Base-by-base conservation (phyloP, 2,888 invertebrate genomes). In the Tetragonisca angustula region DNA sequence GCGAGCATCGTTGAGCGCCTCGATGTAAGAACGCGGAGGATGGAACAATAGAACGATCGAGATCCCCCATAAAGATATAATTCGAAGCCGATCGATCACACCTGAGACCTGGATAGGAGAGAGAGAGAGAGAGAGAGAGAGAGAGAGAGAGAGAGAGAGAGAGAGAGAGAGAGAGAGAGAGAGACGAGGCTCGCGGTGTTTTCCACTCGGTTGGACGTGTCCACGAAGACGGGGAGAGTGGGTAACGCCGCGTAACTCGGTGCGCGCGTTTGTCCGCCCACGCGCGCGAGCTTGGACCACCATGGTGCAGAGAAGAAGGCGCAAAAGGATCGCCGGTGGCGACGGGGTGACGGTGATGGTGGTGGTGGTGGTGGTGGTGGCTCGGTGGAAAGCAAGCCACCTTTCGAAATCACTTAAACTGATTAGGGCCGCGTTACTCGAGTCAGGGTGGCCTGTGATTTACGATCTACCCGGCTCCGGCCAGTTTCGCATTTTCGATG, bases 361-460 rank as follows among this genome's bases (percentile, higher is more conserved):
- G 36, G 36, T 9, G 36, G 9, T 36, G 80, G 76, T 74, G 74
- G 86, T 72, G 69, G 71, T 54, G 32, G 65, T 24, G 68, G 75
- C 50, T 32, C 3, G 24, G 65, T 54, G 74, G 70, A 61, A 36
- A 79, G 76, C 84, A 61, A 83, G 79, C 79, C 79, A 81, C 87
- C 91, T 89, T 92, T 92, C 90, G 89, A 88, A 92, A 92, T 92
- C 93, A 92, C 92, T 93, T 91, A 91, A 92, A 92, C 91, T 92
- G 92, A 93, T 93, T 93, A 93, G 91, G 90, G 89, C 64, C 32
- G 81, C 90, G 86, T 64, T 89, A 87, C 81, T 81, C 88, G 76
- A 74, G 56, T n/a, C 86, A 81, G 89, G 89, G 89, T 87, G 88
- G 88, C 86, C 86, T 76, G 81, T 91, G 91, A 91, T 91, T 91